Conservation (phyloP, 2,888 invertebrate genomes). For the Nomada flava region DNA sequence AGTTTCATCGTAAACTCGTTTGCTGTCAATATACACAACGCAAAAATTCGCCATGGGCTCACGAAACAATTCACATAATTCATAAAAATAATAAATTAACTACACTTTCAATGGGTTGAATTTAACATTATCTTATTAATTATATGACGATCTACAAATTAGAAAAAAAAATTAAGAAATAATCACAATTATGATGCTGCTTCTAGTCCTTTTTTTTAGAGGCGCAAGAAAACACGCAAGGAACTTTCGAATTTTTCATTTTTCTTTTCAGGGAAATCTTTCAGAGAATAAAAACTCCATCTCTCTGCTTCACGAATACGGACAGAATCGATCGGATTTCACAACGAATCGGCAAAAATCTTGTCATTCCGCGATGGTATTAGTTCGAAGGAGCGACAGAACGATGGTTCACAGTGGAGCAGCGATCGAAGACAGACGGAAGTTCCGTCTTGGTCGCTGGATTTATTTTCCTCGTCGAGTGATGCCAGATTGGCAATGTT, state of each 20-base stretch:
- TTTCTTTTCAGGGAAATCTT: neutral
- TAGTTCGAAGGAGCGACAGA: conserved; percentile 15
- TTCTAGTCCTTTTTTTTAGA: neutral
- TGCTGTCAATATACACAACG: neutral
- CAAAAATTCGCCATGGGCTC: neutral
- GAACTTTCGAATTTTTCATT: neutral
- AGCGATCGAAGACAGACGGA: conserved; percentile 38
- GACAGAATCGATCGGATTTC: neutral
- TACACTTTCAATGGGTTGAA: too few relatives aligned
- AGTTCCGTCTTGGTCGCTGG: conserved; percentile 26
- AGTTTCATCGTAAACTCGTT: neutral
- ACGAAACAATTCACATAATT: too few relatives aligned
- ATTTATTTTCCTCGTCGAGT: conserved; percentile 40
- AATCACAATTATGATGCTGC: neutral
- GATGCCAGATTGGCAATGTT: conserved; percentile 56
- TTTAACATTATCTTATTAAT: too few relatives aligned
- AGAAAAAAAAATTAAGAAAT: neutral
- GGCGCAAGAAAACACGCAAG: neutral
- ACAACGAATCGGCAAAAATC: neutral
- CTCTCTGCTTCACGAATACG: too few relatives aligned
- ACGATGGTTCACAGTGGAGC: conserved; percentile 32
- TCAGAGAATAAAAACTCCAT: neutral
- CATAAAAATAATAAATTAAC: too few relatives aligned
- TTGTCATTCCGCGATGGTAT: too few relatives aligned
- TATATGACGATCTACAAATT: too few relatives aligned